These are phyloP conservation scores for Neodiprion pinetum DNA, from an alignment of 1,140 invertebrate species.

Conservation along the genomic window DNA sequence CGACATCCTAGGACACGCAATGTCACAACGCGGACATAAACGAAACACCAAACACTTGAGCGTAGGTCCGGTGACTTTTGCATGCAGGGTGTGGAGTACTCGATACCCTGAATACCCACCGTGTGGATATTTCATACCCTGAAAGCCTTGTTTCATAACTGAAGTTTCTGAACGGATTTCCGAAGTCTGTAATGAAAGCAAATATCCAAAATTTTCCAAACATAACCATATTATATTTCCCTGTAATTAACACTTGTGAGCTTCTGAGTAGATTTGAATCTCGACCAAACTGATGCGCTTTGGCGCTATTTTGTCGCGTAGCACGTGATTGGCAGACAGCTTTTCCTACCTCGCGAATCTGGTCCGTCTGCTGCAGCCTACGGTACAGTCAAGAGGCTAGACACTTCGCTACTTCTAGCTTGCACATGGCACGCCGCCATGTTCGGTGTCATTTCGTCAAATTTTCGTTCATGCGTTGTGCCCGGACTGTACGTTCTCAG, in stretches of 20 bases:
- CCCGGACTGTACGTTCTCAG: not conserved
- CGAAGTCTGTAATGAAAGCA: not conserved
- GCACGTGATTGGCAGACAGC: not conserved
- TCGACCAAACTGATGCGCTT: not conserved
- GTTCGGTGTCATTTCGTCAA: not conserved
- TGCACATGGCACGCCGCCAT: not conserved
- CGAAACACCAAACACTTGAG: no score
- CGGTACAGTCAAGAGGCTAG: not conserved
- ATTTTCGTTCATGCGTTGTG: not conserved
- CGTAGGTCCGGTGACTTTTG: no score
- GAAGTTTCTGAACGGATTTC: not conserved
- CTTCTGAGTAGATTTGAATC: not conserved
- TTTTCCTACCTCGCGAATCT: not conserved
- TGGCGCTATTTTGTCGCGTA: not conserved
- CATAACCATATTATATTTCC: not conserved
- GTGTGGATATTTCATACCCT: no score
- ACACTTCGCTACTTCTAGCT: not conserved
- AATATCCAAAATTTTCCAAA: not conserved
- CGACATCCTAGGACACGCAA: no score
- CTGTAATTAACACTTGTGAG: not conserved
- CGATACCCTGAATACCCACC: no score
- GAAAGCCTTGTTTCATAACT: no score
- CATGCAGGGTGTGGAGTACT: no score
- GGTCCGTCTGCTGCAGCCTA: not conserved
- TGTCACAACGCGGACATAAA: no score